Percentiles rank a stretch among this genome's conserved stretches.
Conservation (phyloP, 2,113 vertebrate species). For the Hystrix brachyura region DNA sequence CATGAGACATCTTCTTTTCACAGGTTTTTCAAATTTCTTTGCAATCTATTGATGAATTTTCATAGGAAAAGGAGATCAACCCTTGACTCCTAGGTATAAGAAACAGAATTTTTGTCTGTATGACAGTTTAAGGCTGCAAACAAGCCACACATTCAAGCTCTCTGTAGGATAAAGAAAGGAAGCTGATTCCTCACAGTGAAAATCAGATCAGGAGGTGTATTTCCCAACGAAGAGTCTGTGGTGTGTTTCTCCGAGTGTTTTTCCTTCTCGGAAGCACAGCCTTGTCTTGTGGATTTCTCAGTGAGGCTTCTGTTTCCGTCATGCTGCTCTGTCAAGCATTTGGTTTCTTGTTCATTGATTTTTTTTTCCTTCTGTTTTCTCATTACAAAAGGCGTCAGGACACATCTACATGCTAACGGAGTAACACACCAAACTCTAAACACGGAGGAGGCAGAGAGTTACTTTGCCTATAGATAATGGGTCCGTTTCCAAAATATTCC, state of each 20-base stretch:
- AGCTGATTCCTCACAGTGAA: slow-evolving; percentile 18
- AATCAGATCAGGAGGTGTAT: slow-evolving; percentile 64
- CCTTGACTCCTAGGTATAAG: not conserved
- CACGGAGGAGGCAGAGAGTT: slow-evolving; percentile 23
- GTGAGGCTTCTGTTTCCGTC: slow-evolving; percentile 26
- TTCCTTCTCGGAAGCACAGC: slow-evolving; percentile 31
- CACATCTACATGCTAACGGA: not conserved
- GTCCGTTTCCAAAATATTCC: slow-evolving; percentile 1
- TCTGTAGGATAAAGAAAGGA: slow-evolving; percentile 10
- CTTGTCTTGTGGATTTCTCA: slow-evolving; percentile 23
- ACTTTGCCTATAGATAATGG: not conserved
- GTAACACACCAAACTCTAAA: not conserved
- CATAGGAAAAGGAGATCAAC: slow-evolving; percentile 18
- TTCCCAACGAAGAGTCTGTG: not conserved
- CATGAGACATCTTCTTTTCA: not conserved
- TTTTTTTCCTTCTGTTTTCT: slow-evolving; percentile 5
- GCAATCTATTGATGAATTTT: slow-evolving; percentile 7
- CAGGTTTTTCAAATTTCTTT: slow-evolving; percentile 24
- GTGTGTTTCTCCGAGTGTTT: slow-evolving; percentile 47
- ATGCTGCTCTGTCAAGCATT: not conserved
- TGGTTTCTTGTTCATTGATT: slow-evolving; percentile 44
- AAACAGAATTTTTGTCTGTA: slow-evolving; percentile 14
- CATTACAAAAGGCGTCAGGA: not conserved
- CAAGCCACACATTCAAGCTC: slow-evolving; percentile 20
- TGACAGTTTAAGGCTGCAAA: slow-evolving; percentile 37